phyloP scores from a whole-genome alignment of 2,113 vertebrate genomes.

The Myiagra hebetior region DNA sequence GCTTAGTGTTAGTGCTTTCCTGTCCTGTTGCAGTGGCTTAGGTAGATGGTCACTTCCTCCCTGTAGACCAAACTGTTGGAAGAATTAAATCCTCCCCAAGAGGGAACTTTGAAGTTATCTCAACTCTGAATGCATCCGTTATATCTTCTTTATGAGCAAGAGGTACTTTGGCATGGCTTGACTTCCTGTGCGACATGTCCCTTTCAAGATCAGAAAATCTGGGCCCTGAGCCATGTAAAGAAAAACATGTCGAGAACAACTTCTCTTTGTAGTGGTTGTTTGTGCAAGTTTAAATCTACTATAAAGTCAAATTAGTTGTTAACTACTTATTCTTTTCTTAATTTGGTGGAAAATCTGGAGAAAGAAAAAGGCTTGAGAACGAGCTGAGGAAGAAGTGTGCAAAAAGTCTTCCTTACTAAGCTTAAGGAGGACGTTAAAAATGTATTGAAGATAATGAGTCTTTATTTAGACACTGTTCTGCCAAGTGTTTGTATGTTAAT shows the following conservation, averaged over 20 bases:
- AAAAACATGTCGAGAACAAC: not conserved
- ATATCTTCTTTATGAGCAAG: not conserved
- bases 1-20: not conserved
- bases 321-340: not conserved
- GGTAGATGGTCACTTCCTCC: conserved; percentile 30
- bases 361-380: not conserved
- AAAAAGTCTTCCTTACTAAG: not conserved
- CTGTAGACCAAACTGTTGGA: not conserved
- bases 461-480: not conserved
- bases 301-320: not conserved
- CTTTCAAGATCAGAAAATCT: conserved; percentile 18
- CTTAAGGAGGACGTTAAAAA: not conserved
- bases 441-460: not conserved
- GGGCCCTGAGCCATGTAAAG: not conserved
- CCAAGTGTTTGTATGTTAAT: not conserved
- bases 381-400: not conserved
- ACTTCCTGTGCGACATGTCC: not conserved
- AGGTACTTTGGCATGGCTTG: not conserved
- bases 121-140: not conserved
- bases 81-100: conserved; percentile 10
- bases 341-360: not conserved
- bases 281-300: not conserved
- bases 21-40: not conserved
- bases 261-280: not conserved
- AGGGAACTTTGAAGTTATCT: conserved; percentile 45